phyloP scores from a whole-genome alignment of 2,888 invertebrate species.

The Epinotia nisella region DNA sequence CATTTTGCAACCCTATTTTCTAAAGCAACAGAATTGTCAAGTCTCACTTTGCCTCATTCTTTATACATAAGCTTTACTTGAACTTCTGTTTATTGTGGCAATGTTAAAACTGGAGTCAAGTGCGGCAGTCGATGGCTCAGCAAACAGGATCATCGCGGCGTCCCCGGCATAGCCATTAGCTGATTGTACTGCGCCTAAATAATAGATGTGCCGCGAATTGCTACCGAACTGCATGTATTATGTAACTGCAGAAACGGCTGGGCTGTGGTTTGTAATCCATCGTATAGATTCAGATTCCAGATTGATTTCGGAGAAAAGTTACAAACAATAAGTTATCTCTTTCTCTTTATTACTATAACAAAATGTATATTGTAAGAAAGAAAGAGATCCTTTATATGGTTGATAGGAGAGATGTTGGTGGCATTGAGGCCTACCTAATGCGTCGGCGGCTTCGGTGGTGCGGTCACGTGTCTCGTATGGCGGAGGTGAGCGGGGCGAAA shows the following conservation, averaged over 20 bases:
- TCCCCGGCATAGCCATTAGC: slow-evolving; percentile 60
- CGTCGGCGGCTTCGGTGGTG: too few relatives aligned
- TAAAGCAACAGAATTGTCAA: background rate
- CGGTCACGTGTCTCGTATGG: too few relatives aligned
- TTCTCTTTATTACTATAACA: too few relatives aligned
- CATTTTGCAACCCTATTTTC: background rate
- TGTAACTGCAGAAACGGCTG: background rate
- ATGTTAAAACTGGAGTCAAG: slow-evolving; percentile 26
- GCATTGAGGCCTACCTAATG: too few relatives aligned
- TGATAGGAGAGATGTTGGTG: too few relatives aligned
- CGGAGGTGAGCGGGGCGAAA: too few relatives aligned
- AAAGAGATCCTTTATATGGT: too few relatives aligned
- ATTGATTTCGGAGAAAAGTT: too few relatives aligned
- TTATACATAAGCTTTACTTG: slow-evolving; percentile 1
- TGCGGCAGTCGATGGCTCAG: slow-evolving; percentile 59
- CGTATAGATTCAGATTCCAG: background rate
- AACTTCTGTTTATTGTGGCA: slow-evolving; percentile 31
- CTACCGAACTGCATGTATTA: slow-evolving; percentile 25
- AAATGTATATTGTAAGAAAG: too few relatives aligned
- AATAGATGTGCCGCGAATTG: slow-evolving; percentile 31
- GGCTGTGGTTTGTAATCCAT: background rate
- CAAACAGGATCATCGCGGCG: slow-evolving; percentile 66
- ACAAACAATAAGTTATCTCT: too few relatives aligned
- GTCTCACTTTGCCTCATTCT: background rate
- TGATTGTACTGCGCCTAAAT: slow-evolving; percentile 58